phyloP scores from a whole-genome alignment of 1,140 invertebrate genomes.

The Galleria mellonella region DNA sequence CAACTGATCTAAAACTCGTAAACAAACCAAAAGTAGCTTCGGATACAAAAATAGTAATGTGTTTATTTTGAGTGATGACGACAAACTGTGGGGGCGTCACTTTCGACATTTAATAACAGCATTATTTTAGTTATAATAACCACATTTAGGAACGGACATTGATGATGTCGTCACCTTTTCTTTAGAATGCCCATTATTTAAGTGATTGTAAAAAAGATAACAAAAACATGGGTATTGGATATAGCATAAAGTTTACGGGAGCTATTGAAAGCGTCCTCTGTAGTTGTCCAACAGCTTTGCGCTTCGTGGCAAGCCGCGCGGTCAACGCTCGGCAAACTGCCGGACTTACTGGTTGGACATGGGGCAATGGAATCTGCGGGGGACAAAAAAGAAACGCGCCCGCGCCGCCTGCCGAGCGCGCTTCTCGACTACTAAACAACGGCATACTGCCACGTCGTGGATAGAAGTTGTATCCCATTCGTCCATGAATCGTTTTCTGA shows the following conservation, averaged over 20 bases:
- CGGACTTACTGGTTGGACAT: slow-evolving; percentile 68
- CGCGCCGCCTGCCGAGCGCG: slow-evolving; percentile 36
- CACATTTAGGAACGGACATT: no score
- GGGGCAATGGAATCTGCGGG: slow-evolving; percentile 64
- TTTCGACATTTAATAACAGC: no score
- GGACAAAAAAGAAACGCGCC: slow-evolving; percentile 56
- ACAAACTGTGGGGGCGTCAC: neutral
- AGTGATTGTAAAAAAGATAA: no score
- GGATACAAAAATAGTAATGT: neutral
- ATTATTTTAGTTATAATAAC: no score
- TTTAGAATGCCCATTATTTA: no score
- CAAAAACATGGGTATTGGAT: no score
- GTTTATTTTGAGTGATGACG: neutral
- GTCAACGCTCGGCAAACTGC: slow-evolving; percentile 69
- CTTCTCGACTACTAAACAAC: slow-evolving; percentile 52
- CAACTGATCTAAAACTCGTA: no score
- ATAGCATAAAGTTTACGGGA: slow-evolving; percentile 23
- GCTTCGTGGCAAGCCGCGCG: slow-evolving; percentile 48
- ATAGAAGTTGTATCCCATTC: slow-evolving; percentile 7
- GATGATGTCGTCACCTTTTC: no score
- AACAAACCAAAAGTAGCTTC: neutral
- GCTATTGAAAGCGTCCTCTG: slow-evolving; percentile 48
- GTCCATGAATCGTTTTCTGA: neutral
- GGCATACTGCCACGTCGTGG: slow-evolving; percentile 7
- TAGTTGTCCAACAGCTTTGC: slow-evolving; percentile 55